Percentiles rank a stretch among this genome's conserved stretches.
phyloP scores from a whole-genome alignment of 2,113 vertebrate species.

The Hippocampus guttulatus region DNA sequence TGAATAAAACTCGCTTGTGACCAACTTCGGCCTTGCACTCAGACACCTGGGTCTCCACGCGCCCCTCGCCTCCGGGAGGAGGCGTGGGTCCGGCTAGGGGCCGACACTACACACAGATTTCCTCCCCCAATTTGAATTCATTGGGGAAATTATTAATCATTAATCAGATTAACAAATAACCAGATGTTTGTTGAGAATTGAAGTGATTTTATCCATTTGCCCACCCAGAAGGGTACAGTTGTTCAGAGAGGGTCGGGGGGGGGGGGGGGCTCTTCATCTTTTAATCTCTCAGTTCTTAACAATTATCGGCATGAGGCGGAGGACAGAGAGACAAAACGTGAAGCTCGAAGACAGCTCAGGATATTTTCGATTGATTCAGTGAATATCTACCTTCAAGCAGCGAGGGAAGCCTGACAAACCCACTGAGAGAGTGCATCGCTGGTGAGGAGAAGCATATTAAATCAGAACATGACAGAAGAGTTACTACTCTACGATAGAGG shows the following conservation, averaged over 20 bases:
- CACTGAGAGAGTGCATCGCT: constrained; percentile 37
- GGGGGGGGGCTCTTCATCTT: too few relatives aligned
- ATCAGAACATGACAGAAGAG: not conserved
- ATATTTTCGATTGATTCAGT: not conserved
- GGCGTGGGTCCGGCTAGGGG: too few relatives aligned
- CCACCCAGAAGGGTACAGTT: constrained; percentile 59
- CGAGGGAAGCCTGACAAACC: constrained; percentile 29
- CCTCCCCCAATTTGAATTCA: constrained; percentile 24
- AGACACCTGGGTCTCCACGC: too few relatives aligned
- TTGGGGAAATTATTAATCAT: not conserved
- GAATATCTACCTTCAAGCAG: constrained; percentile 34
- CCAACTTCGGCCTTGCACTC: too few relatives aligned
- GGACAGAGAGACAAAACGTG: too few relatives aligned
- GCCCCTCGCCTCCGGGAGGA: too few relatives aligned
- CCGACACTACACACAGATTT: not conserved
- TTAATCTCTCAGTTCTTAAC: not conserved
- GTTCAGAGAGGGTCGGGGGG: constrained; percentile 14
- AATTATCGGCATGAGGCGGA: constrained; percentile 13
- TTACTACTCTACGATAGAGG: not conserved
- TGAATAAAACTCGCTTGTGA: too few relatives aligned
- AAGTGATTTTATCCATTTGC: constrained; percentile 9
- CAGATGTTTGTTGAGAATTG: too few relatives aligned
- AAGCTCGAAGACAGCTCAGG: not conserved
- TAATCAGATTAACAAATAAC: not conserved
- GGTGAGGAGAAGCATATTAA: not conserved